These are phyloP conservation scores for Lepisosteus osseus DNA, from an alignment of 2,113 vertebrate genomes.

Conservation along the genomic window DNA sequence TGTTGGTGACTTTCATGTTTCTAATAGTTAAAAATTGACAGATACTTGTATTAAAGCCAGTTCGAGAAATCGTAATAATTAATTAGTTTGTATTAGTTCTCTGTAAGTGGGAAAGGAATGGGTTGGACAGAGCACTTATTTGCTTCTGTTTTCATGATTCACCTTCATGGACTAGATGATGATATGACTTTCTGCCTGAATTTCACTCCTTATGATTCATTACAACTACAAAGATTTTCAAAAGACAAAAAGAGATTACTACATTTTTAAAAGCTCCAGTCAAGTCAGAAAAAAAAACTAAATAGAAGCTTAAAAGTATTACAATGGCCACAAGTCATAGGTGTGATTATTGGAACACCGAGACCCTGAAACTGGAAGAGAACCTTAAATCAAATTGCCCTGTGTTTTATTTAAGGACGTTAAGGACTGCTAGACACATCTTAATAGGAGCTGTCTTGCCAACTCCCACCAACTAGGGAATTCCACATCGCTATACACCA, in stretches of 20 bases:
- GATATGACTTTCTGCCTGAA: slow-evolving; percentile 12
- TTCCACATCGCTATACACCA: too few relatives aligned
- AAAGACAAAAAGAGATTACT: slow-evolving; percentile 3
- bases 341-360: too few relatives aligned
- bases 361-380: too few relatives aligned
- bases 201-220: slow-evolving; percentile 19
- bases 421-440: too few relatives aligned
- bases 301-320: background rate
- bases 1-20: background rate
- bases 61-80: background rate
- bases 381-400: too few relatives aligned
- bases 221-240: slow-evolving; percentile 20
- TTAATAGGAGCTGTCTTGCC: too few relatives aligned
- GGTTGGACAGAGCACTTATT: slow-evolving; percentile 24
- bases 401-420: too few relatives aligned
- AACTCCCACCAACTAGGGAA: too few relatives aligned
- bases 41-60: slow-evolving; percentile 1
- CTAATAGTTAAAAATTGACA: slow-evolving; percentile 17
- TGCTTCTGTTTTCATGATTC: slow-evolving; percentile 12
- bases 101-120: slow-evolving; percentile 14
- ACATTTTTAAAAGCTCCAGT: too few relatives aligned
- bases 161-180: slow-evolving; percentile 29
- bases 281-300: background rate
- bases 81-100: slow-evolving; percentile 23
- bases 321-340: too few relatives aligned